These are phyloP conservation scores for Sinodicranocentrus sp. DNA, from an alignment of 2,888 invertebrate species.

Conservation along the genomic window DNA sequence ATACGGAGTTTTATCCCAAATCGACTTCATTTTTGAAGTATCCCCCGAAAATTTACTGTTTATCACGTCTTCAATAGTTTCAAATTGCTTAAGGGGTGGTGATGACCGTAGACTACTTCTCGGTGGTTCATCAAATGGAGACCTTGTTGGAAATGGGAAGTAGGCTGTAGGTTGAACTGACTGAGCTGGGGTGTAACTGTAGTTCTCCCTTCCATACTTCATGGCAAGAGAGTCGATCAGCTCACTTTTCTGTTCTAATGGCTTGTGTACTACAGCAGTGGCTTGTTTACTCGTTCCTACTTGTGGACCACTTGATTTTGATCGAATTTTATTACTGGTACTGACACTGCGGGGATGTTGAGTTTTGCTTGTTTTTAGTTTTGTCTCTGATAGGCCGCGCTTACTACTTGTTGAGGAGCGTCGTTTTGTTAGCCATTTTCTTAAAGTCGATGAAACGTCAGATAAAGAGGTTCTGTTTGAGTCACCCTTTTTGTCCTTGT, in stretches of 20 bases:
- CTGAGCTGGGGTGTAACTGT: too few species aligned
- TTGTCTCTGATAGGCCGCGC: not conserved
- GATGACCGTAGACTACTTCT: not conserved
- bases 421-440: slow-evolving; percentile 12
- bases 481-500: not conserved
- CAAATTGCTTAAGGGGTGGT: slow-evolving; percentile 11
- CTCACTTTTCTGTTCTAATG: not conserved
- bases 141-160: too few species aligned
- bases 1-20: slow-evolving; percentile 46
- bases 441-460: slow-evolving; percentile 8
- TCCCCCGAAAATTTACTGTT: slow-evolving; percentile 36
- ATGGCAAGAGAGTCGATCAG: not conserved
- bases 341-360: not conserved
- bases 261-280: not conserved
- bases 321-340: not conserved
- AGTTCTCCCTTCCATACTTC: not conserved
- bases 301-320: not conserved
- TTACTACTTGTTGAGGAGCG: not conserved
- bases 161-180: not conserved
- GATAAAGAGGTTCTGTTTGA: not conserved
- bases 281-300: not conserved
- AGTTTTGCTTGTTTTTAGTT: not conserved
- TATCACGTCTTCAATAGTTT: slow-evolving; percentile 33
- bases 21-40: slow-evolving; percentile 34
- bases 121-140: too few species aligned